These are phyloP conservation scores for Lordiphosa andalusiaca DNA, from an alignment of 2,888 invertebrate species.

Conservation along the genomic window DNA sequence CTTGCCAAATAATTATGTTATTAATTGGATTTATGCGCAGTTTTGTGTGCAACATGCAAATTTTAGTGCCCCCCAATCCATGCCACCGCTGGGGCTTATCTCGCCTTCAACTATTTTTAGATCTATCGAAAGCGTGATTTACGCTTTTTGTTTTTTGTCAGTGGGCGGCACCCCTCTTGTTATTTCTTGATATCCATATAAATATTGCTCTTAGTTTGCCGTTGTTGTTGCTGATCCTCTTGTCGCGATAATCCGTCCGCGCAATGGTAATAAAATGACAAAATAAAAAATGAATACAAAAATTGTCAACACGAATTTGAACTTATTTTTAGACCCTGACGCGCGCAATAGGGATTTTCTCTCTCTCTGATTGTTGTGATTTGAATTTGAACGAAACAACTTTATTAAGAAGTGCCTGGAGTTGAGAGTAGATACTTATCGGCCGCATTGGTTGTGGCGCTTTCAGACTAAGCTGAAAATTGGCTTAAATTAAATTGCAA, in stretches of 20 bases:
- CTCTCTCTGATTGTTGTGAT: constrained; percentile 30
- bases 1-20: constrained; percentile 62
- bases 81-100: constrained; percentile 48
- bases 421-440: constrained; percentile 22
- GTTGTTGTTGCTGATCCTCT: constrained; percentile 58
- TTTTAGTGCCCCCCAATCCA: constrained; percentile 39
- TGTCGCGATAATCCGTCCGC: constrained; percentile 65
- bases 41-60: constrained; percentile 55
- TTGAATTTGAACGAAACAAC: constrained; percentile 49
- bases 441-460: constrained; percentile 8
- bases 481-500: constrained; percentile 17
- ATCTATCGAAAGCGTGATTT: constrained; percentile 72
- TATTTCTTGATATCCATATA: constrained; percentile 51
- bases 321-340: constrained; percentile 64
- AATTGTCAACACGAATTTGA: constrained; percentile 73
- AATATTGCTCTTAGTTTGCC: constrained; percentile 35
- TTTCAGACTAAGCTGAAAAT: constrained; percentile 14
- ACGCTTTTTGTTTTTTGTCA: constrained; percentile 46
- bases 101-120: constrained; percentile 60
- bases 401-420: constrained; percentile 49
- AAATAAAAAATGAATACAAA: constrained; percentile 20
- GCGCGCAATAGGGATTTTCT: constrained; percentile 45
- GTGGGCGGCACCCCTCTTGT: constrained; percentile 56
- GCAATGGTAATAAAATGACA: constrained; percentile 58
- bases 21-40: constrained; percentile 67